These are phyloP conservation scores for Thaumatotibia leucotreta DNA, from an alignment of 1,140 invertebrate genomes.

Conservation along the genomic window DNA sequence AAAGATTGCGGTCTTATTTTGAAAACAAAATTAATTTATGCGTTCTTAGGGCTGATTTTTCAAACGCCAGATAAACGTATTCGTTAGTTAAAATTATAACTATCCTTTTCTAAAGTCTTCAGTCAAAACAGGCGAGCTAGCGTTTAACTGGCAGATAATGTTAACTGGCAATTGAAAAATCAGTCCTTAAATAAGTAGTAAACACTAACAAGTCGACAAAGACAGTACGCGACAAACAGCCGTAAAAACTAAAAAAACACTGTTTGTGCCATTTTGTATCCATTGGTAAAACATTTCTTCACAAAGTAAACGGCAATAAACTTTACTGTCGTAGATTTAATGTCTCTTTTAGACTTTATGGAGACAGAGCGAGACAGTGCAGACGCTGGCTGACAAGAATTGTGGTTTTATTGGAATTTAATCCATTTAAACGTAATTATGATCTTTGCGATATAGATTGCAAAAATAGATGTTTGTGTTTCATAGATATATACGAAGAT, in stretches of 20 bases:
- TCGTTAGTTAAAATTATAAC: too few species aligned
- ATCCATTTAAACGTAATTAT: too few species aligned
- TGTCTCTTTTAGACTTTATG: slow-evolving; percentile 4
- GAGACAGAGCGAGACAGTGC: neutral
- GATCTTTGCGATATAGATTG: too few species aligned
- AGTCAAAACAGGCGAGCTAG: too few species aligned
- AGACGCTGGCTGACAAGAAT: neutral
- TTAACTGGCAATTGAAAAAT: too few species aligned
- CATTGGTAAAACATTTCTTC: slow-evolving; percentile 1
- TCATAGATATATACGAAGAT: too few species aligned
- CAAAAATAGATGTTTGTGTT: too few species aligned
- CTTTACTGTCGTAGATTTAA: slow-evolving; percentile 9
- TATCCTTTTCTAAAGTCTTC: too few species aligned
- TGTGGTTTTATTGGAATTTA: neutral
- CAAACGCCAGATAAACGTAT: too few species aligned
- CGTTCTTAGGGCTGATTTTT: too few species aligned
- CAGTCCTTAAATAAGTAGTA: slow-evolving; percentile 8
- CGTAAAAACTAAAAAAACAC: neutral
- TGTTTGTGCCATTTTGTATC: neutral
- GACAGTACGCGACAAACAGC: neutral
- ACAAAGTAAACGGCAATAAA: slow-evolving; percentile 12
- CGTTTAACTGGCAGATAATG: too few species aligned
- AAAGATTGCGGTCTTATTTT: too few species aligned
- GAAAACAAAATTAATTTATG: neutral
- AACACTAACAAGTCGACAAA: slow-evolving; percentile 1